Percentiles rank a stretch among this genome's conserved stretches.
Conservation (phyloP, 2,888 invertebrate genomes). For the Phania funesta region DNA sequence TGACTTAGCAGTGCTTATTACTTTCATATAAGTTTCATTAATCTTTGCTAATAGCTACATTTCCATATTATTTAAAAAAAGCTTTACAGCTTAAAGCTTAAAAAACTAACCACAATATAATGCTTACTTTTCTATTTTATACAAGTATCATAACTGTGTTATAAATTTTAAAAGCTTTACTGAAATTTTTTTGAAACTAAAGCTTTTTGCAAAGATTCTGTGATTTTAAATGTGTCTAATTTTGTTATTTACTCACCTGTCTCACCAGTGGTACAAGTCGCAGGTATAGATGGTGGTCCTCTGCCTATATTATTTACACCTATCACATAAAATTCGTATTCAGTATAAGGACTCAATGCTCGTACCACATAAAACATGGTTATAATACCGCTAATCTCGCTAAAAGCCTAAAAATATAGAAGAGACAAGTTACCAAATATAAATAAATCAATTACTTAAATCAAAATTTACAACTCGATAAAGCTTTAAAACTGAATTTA, state of each 20-base stretch:
- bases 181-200: neutral
- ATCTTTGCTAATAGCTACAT: no score
- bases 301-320: slow-evolving; percentile 97
- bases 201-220: neutral
- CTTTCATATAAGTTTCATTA: no score
- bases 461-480: no score
- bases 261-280: slow-evolving; percentile 96
- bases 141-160: no score
- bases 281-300: slow-evolving; percentile 92
- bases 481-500: no score
- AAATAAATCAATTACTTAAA: no score
- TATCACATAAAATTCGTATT: slow-evolving; percentile 97
- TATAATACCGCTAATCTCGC: slow-evolving; percentile 95
- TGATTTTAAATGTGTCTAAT: neutral
- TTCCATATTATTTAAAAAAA: no score
- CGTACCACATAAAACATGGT: slow-evolving; percentile 95
- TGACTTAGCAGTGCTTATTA: no score
- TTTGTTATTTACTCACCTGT: slow-evolving; percentile 86
- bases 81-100: no score
- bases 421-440: neutral
- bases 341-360: slow-evolving; percentile 94
- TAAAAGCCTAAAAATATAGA: slow-evolving; percentile 85
- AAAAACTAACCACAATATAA: no score
- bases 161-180: neutral
- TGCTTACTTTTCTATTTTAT: no score